These are phyloP conservation scores for Nannoperca australis DNA, from an alignment of 2,797 vertebrate species.

Conservation along the genomic window DNA sequence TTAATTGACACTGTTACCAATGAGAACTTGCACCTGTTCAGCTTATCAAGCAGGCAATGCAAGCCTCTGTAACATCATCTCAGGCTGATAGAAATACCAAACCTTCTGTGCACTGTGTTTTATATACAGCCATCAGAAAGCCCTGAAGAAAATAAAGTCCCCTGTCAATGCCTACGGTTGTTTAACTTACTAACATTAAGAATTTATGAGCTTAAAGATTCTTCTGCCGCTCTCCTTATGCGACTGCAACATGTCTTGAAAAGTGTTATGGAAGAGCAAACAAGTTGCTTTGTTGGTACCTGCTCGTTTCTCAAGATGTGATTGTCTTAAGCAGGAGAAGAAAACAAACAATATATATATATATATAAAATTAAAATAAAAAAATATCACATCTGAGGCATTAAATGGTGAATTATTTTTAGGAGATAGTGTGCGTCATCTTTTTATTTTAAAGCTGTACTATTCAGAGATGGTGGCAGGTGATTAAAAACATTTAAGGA, in stretches of 20 bases:
- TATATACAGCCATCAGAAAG: constrained; percentile 70
- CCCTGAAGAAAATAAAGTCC: constrained; percentile 59
- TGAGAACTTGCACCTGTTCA: constrained; percentile 17
- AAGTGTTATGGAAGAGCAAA: constrained; percentile 63
- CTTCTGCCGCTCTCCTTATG: constrained; percentile 46
- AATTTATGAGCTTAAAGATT: constrained; percentile 74
- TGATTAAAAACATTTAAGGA: background rate
- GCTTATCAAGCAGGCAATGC: constrained; percentile 3
- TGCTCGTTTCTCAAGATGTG: constrained; percentile 59
- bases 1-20: constrained; percentile 18
- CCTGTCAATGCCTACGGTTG: constrained; percentile 68
- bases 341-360: no score
- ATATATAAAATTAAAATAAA: no score
- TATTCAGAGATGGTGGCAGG: background rate
- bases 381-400: background rate
- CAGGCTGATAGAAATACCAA: constrained; percentile 40
- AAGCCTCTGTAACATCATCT: constrained; percentile 34
- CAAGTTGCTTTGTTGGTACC: constrained; percentile 66
- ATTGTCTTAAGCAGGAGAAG: constrained; percentile 37
- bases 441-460: background rate
- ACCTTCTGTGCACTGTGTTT: constrained; percentile 47
- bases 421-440: background rate
- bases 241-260: constrained; percentile 54
- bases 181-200: constrained; percentile 79
- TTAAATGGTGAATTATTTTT: constrained; percentile 16